Conservation (phyloP, 37 sponge, comb jelly and placozoan species). For the Aplysina aerophoba region DNA sequence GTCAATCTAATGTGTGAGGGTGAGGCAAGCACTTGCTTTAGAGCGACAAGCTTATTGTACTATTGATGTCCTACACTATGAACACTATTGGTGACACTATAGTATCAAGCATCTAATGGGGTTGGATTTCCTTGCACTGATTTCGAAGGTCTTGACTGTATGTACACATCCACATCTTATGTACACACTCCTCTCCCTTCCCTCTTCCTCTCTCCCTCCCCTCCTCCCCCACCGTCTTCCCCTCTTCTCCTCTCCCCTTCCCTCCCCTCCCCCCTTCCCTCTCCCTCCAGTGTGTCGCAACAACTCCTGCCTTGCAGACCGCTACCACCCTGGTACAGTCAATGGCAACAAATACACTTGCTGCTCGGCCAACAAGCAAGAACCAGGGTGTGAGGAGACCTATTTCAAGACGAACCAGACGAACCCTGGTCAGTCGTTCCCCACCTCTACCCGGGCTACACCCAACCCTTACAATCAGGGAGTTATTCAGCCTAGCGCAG, state of each 20-base stretch:
- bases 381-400: slow-evolving; percentile 59
- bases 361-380: slow-evolving; percentile 71
- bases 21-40: no score
- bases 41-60: no score
- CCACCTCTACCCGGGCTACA: background rate
- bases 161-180: no score
- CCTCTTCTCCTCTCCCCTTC: slow-evolving; percentile 19
- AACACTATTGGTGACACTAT: no score
- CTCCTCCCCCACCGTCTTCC: background rate
- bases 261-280: background rate
- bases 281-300: background rate
- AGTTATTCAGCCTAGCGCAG: background rate
- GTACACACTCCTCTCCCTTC: background rate
- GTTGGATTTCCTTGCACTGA: no score
- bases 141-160: no score
- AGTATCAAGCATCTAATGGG: no score
- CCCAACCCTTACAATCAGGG: background rate
- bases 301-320: slow-evolving; percentile 26
- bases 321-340: slow-evolving; percentile 77
- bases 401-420: slow-evolving; percentile 15
- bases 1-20: no score
- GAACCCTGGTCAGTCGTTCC: background rate
- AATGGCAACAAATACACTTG: slow-evolving; percentile 77
- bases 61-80: no score
- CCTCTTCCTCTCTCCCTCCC: background rate